A percentile compares a stretch with the other conserved stretches of the same genome.
Conservation (phyloP, 1,140 invertebrate genomes). For the Zaprionus inermis region DNA sequence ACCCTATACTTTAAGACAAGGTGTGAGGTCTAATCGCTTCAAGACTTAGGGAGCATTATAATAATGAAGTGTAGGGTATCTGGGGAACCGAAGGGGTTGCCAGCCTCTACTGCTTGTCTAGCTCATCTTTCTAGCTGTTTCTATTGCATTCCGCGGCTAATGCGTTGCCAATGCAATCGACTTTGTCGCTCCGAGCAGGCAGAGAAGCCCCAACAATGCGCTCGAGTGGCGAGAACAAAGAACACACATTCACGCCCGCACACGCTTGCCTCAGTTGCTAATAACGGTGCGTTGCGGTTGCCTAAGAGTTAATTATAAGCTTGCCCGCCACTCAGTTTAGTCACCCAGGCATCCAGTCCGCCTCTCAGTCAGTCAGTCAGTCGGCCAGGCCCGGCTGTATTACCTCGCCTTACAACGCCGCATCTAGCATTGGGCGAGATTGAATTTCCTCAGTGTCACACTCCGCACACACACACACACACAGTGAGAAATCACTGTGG, state of each 20-base stretch:
- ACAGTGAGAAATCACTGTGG: conserved; percentile 48
- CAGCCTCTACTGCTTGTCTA: background rate
- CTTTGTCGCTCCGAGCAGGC: conserved; percentile 2
- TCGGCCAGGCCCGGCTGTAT: conserved; percentile 16
- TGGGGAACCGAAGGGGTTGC: background rate
- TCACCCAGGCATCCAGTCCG: conserved; percentile 42
- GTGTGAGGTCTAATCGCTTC: background rate
- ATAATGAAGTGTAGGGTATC: conserved; percentile 5
- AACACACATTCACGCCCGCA: conserved; percentile 51
- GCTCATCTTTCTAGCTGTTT: conserved; percentile 16
- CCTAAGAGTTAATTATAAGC: conserved; percentile 80
- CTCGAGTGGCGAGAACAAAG: conserved; percentile 61
- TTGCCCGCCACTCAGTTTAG: conserved; percentile 30
- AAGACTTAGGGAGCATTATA: background rate
- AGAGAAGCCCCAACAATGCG: conserved; percentile 59
- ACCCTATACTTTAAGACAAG: conserved; percentile 1
- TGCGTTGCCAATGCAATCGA: conserved; percentile 67
- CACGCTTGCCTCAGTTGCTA: conserved; percentile 12
- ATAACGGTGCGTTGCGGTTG: conserved; percentile 75
- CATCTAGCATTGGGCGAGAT: conserved; percentile 52
- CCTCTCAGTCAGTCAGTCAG: conserved; percentile 14
- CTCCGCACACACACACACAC: background rate
- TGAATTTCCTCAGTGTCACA: conserved; percentile 57
- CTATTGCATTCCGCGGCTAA: conserved; percentile 66
- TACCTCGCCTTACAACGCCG: conserved; percentile 51